Percentiles rank a stretch among this genome's conserved stretches.
Evolutionary conservation across 1,140 invertebrate species (phyloP).

Genomic region (Drosophila neocordata): DNA sequence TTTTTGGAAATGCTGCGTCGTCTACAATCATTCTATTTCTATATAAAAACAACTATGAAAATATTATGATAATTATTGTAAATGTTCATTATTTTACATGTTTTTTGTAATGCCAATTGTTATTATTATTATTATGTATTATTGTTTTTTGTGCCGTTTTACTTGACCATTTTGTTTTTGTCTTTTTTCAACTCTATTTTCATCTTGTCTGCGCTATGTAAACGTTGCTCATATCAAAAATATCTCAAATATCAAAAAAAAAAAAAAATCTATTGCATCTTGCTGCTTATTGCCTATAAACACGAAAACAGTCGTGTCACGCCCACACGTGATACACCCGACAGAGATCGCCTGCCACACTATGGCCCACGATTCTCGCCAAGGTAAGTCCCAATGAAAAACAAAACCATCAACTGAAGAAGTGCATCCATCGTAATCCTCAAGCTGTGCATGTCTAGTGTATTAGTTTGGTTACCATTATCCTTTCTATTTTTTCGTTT

Average conservation of each 20-base stretch:
- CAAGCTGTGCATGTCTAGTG: conserved; percentile 49
- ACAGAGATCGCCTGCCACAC: conserved; percentile 90
- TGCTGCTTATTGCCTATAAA: conserved; percentile 68
- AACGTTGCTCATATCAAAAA: conserved; percentile 70
- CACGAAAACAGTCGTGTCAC: conserved; percentile 88
- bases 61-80: conserved; percentile 15
- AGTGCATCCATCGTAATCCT: conserved; percentile 57
- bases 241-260: conserved; percentile 45
- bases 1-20: conserved; percentile 76
- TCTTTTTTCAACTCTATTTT: conserved; percentile 69
- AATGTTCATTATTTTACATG: conserved; percentile 16
- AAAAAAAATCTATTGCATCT: conserved; percentile 71
- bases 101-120: conserved; percentile 50
- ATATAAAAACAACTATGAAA: conserved; percentile 23
- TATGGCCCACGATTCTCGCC: conserved; percentile 93
- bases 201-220: conserved; percentile 74
- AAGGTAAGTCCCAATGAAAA: conserved; percentile 85
- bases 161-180: conserved; percentile 63
- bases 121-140: conserved; percentile 17
- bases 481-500: background rate
- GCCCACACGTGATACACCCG: conserved; percentile 91
- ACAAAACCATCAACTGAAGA: conserved; percentile 67
- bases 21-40: conserved; percentile 53
- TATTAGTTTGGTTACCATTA: conserved; percentile 20
- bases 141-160: conserved; percentile 40